Conservation (phyloP, 2,888 invertebrate genomes). For the Ctena decussata region DNA sequence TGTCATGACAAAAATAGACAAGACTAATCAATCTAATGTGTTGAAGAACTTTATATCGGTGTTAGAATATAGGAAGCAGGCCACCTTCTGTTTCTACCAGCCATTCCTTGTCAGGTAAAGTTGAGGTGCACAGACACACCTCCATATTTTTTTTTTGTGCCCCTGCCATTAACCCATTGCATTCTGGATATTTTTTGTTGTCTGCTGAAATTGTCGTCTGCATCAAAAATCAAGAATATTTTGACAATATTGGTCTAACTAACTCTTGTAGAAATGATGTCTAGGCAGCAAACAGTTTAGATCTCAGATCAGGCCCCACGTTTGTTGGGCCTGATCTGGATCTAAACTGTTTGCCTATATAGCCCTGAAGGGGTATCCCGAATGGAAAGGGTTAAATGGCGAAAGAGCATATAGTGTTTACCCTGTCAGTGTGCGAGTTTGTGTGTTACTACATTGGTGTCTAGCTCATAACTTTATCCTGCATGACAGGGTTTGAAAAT, state of each 20-base stretch:
- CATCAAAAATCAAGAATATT: no score
- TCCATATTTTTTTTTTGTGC: not conserved
- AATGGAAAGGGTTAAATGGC: no score
- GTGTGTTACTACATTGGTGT: not conserved
- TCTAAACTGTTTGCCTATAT: no score
- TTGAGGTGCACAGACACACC: not conserved
- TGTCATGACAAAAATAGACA: conserved; percentile 83
- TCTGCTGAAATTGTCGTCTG: no score
- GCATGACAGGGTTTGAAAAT: no score
- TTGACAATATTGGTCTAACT: no score
- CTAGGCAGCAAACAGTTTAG: not conserved
- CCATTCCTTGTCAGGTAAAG: conserved; percentile 82
- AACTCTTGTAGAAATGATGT: not conserved
- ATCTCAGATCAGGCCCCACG: not conserved
- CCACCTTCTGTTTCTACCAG: conserved; percentile 76
- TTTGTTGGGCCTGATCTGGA: no score
- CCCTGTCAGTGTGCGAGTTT: no score
- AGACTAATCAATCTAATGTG: conserved; percentile 62
- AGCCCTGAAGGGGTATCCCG: no score
- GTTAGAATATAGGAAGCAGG: conserved; percentile 65
- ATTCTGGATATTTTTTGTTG: no score
- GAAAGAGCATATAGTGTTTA: no score
- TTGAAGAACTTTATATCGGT: conserved; percentile 72
- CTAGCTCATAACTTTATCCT: no score
- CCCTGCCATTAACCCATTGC: not conserved